Conservation (phyloP, 2,113 vertebrate genomes). For the Gallinago undulata region DNA sequence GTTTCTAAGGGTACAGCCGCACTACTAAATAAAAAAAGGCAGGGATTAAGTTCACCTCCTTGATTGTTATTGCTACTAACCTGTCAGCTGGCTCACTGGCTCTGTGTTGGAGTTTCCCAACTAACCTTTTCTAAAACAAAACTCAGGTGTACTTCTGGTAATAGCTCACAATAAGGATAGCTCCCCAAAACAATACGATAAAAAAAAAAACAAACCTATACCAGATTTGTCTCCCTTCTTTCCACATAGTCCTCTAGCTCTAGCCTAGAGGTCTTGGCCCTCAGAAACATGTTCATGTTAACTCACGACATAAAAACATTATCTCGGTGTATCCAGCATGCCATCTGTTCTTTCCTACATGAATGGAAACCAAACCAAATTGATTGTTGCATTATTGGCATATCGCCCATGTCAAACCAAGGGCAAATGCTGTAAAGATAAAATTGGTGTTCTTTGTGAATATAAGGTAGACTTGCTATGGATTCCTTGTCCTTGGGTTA, state of each 20-base stretch:
- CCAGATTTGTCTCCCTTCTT: neutral
- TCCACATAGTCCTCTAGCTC: too few species aligned
- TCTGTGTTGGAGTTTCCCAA: neutral
- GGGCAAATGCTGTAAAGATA: neutral
- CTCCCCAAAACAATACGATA: neutral
- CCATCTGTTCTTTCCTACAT: neutral
- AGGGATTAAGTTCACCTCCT: neutral
- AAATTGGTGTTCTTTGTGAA: neutral
- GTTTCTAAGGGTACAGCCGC: accelerated
- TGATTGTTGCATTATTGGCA: neutral
- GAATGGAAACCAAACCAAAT: neutral
- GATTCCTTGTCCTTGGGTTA: neutral
- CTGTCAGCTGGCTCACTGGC: neutral
- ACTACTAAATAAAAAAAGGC: neutral
- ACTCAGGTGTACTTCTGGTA: neutral
- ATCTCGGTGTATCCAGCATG: neutral
- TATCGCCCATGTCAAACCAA: neutral
- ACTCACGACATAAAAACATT: neutral
- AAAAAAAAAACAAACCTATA: neutral
- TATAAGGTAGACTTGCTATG: neutral
- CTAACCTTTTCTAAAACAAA: neutral
- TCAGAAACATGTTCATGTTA: neutral
- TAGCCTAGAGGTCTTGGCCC: neutral
- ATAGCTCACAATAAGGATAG: neutral
- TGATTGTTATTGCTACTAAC: neutral